Base-by-base conservation (phyloP, 2,113 vertebrate genomes). In the Desmodus rotundus region DNA sequence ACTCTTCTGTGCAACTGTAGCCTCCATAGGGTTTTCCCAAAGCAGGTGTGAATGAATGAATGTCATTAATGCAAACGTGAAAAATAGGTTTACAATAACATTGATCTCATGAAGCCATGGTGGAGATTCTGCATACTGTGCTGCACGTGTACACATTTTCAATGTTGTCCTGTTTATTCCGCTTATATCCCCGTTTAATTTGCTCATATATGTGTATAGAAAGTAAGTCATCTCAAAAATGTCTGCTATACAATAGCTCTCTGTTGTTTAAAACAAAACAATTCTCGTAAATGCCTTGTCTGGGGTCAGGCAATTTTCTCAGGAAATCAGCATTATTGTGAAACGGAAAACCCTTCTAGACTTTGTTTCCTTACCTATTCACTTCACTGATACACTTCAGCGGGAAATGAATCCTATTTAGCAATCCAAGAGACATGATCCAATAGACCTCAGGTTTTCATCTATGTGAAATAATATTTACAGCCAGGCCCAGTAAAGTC, bases 211-310 rank as follows among this genome's bases (percentile, higher is more conserved):
- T 61, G 28, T 73, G 45, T 83, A 33, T 11, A 54, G 20, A 70
- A 95, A 95, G 28, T 45, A 94, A 95, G 63, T 78, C 65, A 41
- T 90, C 65, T 94, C 81, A 94, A 92, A 88, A 95, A 95, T 87
- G 47, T 36, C 70, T 52, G 36, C 13, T 84, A 63, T 47, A 80
- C 74, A 96, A 63, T 83, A 84, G 84, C 17, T 2, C 73, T 73
- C 41, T 92, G 74, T 63, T 80, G 36, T 95, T 86, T 52, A 89
- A 70, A 80, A 94, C 41, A 65, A 87, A 86, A 91, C 91, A 92
- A 87, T 92, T 89, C 78, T 76, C 80, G 47, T 96, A 96, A 87
- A 95, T 87, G 67, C 47, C 74, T 95, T 68, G 28, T 80, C 73
- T 84, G 52, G 31, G 41, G 74, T 74, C 76, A 84, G 73, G 47